Evolutionary conservation across 2,888 invertebrate species (phyloP).

Genomic region (Cephus rjabovi): DNA sequence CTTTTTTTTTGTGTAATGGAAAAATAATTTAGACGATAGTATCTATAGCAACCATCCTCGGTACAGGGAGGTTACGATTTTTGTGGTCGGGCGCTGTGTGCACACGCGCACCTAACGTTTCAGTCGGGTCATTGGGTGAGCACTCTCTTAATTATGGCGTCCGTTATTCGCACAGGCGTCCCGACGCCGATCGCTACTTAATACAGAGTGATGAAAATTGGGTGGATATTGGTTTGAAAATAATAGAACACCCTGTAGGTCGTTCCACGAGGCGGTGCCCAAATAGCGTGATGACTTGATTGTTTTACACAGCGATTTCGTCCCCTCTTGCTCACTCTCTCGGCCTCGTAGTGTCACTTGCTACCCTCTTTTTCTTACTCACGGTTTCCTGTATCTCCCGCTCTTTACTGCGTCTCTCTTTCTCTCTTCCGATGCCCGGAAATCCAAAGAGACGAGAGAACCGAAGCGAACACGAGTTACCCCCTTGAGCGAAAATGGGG

Average conservation of each 20-base stretch:
- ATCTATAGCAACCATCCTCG: neutral
- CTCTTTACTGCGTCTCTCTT: constrained; percentile 24
- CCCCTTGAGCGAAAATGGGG: constrained; percentile 48
- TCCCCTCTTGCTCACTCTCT: constrained; percentile 26
- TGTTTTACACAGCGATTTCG: constrained; percentile 46
- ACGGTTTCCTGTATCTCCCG: constrained; percentile 4
- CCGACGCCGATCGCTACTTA: too few relatives aligned
- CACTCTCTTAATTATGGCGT: too few relatives aligned
- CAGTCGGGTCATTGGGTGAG: too few relatives aligned
- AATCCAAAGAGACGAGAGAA: constrained; percentile 11
- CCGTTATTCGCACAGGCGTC: too few relatives aligned
- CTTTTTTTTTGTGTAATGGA: neutral
- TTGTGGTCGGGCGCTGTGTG: neutral
- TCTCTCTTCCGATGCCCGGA: constrained; percentile 18
- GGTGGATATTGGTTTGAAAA: constrained; percentile 21
- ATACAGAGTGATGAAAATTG: too few relatives aligned
- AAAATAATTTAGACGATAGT: neutral
- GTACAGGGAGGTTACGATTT: neutral
- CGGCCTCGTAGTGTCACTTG: constrained; percentile 15
- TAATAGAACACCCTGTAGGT: constrained; percentile 25
- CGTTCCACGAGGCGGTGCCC: constrained; percentile 32
- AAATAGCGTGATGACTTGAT: constrained; percentile 50
- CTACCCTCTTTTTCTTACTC: neutral
- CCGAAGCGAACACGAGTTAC: constrained; percentile 15
- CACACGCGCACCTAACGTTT: too few relatives aligned